Conservation (phyloP, 1,140 invertebrate species). For the Lepidurus packardi region DNA sequence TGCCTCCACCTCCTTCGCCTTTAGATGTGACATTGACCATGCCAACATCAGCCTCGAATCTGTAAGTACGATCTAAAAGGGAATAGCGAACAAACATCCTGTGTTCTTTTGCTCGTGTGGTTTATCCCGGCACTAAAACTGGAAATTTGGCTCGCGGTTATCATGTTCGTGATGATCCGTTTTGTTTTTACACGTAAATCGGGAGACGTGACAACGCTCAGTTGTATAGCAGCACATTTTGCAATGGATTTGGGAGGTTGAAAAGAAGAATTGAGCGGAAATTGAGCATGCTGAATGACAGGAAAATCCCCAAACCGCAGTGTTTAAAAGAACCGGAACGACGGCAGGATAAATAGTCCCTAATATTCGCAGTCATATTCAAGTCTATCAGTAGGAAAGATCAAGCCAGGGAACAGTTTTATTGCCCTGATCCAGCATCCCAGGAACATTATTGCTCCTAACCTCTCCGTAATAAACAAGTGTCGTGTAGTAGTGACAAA, state of each 20-base stretch:
- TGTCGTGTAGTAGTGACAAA: not conserved
- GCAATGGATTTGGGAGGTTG: not conserved
- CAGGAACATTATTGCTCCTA: not conserved
- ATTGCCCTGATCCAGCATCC: not conserved
- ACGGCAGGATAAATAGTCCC: not conserved
- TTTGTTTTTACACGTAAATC: not conserved
- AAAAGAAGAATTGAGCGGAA: not conserved
- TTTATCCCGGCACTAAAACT: too few species aligned
- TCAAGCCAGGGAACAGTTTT: not conserved
- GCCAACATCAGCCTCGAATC: not conserved
- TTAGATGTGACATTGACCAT: constrained; percentile 30
- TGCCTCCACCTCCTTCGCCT: constrained; percentile 61
- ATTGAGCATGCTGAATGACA: not conserved
- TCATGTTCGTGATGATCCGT: too few species aligned
- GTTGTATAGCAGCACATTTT: not conserved
- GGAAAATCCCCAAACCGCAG: not conserved
- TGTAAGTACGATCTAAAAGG: not conserved
- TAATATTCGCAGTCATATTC: not conserved
- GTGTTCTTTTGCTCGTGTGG: too few species aligned
- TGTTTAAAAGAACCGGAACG: constrained; percentile 1
- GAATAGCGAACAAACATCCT: too few species aligned
- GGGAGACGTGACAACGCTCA: not conserved
- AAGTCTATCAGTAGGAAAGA: not conserved
- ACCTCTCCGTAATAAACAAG: not conserved
- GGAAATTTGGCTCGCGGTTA: too few species aligned